These are phyloP conservation scores for Tenthredo scrophulariae DNA, from an alignment of 2,888 invertebrate genomes.

Conservation along the genomic window DNA sequence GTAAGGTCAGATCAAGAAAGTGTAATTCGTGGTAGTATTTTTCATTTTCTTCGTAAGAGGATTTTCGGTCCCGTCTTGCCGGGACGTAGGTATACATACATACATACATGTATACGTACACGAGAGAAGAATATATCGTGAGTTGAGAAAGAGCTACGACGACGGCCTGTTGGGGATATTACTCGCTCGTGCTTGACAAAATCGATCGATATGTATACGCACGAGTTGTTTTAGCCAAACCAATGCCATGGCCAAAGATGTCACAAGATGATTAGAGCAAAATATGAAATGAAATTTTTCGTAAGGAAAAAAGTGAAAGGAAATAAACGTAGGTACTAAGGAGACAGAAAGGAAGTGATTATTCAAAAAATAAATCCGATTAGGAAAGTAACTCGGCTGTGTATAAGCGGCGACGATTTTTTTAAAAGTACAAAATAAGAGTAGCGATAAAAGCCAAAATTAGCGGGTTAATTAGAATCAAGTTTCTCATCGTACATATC, in stretches of 20 bases:
- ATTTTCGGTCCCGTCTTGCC: neutral
- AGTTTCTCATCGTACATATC: neutral
- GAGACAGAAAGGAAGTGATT: neutral
- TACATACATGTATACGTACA: neutral
- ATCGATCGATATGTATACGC: neutral
- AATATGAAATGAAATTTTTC: neutral
- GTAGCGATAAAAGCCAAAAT: constrained; percentile 10
- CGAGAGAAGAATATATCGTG: neutral
- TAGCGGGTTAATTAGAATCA: constrained; percentile 24
- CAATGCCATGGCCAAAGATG: neutral
- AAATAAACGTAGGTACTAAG: neutral
- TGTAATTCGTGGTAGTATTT: constrained; percentile 2
- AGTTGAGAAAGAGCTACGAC: neutral
- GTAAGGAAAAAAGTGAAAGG: neutral
- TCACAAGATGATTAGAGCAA: neutral
- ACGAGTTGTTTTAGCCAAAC: neutral
- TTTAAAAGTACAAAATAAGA: neutral
- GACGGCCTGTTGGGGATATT: neutral
- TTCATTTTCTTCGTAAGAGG: constrained; percentile 3
- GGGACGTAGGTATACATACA: neutral
- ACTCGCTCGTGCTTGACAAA: constrained; percentile 9
- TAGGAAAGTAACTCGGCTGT: neutral
- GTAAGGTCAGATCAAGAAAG: neutral
- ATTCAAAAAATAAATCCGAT: neutral
- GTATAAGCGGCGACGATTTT: neutral